Conservation (phyloP, 2,888 invertebrate species). For the Lottia gigantea region DNA sequence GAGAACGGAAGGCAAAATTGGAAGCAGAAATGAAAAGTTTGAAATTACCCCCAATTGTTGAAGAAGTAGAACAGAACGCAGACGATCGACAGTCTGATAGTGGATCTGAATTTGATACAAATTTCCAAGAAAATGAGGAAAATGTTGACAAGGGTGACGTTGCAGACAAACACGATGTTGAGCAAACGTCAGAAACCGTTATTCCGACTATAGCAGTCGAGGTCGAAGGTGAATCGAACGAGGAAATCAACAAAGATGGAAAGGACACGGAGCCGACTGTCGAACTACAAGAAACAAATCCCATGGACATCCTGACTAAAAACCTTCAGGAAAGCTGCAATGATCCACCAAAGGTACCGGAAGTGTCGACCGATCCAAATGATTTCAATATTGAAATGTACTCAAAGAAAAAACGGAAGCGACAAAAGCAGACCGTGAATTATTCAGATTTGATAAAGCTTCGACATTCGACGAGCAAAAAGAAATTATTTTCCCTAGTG, state of each 20-base stretch:
- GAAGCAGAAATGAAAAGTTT: background rate
- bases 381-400: background rate
- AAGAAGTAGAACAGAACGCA: background rate
- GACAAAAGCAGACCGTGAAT: background rate
- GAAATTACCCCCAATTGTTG: background rate
- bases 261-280: background rate
- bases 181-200: too few species aligned
- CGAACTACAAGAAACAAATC: background rate
- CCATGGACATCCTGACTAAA: background rate
- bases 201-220: too few species aligned
- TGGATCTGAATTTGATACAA: background rate
- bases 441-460: background rate
- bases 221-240: too few species aligned
- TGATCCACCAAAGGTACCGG: background rate
- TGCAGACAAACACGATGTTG: background rate
- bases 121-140: background rate
- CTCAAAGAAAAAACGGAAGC: background rate
- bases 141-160: background rate
- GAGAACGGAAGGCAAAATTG: background rate
- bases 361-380: background rate
- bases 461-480: background rate
- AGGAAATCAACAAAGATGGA: background rate
- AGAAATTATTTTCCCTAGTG: background rate
- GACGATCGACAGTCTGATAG: background rate
- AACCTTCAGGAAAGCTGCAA: background rate